Base-by-base conservation (phyloP, 2,888 invertebrate species). In the Lithophane semibrunnea region DNA sequence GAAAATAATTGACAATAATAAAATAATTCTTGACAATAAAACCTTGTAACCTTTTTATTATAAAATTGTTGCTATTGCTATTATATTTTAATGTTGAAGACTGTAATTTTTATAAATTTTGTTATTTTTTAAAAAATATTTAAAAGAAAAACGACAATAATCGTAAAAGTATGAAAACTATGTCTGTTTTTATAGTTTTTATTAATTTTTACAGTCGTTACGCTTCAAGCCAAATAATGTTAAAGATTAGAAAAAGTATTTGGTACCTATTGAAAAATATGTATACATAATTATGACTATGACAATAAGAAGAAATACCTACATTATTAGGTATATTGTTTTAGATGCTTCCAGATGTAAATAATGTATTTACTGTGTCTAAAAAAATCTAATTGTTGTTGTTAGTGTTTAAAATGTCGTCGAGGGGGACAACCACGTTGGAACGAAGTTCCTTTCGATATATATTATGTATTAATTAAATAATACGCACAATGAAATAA, bases 31-130 rank as follows among this genome's bases (percentile, higher is more conserved):
- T 79, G 82, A 82, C 84, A 84, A 80, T 84, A 83, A 83, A 78
- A 70, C 10, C 72, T 75, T 68, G 60, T 82, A 80, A 80, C 18
- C 47, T 47, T 75, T 75, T 77, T 65, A 64, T 58, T 56, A 77
- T 60, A 64, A 72, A 77, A 78, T 5, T 77, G 72, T 84, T 87
- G 82, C 71, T 80, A 80, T 80, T 80, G 71, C 73, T 84, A 68
- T 70, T 73, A 72, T 65, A 84, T 74, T 83, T 77, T 76, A 80
- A 66, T 75, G 71, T 82, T 74, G 67, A 80, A 86, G 82, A 84
- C 79, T 88, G 85, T 88, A 80, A 73, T 82, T 79, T 83, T 88
- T 86, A 78, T 71, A 79, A 71, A 12, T 37, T 74, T 58, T 73
- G 70, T 71, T 76, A 54, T 68, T 80, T 68, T 80, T 58, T 1